Evolutionary conservation across 2,888 invertebrate species (phyloP), one percentile per base, ranked within the genome.

Genomic region (Drosophila flavopinicola): DNA sequence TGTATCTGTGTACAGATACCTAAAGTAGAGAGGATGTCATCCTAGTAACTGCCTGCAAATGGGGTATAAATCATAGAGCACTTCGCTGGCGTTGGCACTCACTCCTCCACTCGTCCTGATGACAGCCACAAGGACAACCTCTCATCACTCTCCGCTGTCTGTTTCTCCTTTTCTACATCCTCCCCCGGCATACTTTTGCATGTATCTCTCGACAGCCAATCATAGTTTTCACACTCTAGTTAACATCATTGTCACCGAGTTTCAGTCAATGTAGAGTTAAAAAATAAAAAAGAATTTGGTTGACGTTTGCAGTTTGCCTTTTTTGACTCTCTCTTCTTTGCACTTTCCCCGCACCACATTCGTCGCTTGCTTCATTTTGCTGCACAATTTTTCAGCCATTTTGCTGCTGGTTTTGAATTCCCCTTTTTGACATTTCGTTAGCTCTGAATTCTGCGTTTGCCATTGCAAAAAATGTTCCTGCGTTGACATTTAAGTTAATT

Each of bases 141-240:
- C 61, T 29, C 70, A 61, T 70, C 75, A 68, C 51, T 44, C 48
- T 45, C 24, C 37, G 3, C 30, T 24, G 23, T 2, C 17, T 35
- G 17, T 30, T 39, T 24, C 10, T 24, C 17, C 15, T 20, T 30
- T 44, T 44, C 17, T 17, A 11, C 44, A 44, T 29, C 29, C 11
- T 20, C 3, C 20, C 6, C 11, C 5, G n/a, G n/a, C n/a, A n/a
- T 30, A 15, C 25, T 15, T 27, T 7, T 20, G 56, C 37, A 24
- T 42, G 45, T 53, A 47, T 67, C 73, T 61, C 58, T 75, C 70
- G 80, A 68, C 86, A 77, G 79, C 75, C 84, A 87, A 84, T 85
- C 87, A 84, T 78, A 85, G 78, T 85, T 85, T 85, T 88, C 87
- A 84, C 85, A 85, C 85, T 86, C 85, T 84, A 85, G 85, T 85